phyloP scores from a whole-genome alignment of 2,797 vertebrate genomes.

The Fistularia tabacaria region DNA sequence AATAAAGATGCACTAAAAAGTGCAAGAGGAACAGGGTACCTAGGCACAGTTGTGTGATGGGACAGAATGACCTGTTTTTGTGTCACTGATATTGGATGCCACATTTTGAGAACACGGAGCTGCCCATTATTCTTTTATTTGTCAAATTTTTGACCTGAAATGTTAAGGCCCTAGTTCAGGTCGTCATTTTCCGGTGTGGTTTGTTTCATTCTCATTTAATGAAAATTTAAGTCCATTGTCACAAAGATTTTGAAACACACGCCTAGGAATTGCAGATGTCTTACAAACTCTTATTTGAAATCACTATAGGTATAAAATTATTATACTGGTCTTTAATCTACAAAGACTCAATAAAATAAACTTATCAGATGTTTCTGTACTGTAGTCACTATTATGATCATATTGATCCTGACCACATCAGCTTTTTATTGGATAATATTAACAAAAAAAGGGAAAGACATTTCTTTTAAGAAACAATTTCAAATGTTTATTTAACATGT shows the following conservation, averaged over 20 bases:
- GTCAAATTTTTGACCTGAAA: conserved; percentile 65
- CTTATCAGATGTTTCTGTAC: conserved; percentile 13
- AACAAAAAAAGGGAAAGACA: conserved; percentile 43
- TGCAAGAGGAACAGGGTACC: conserved; percentile 52
- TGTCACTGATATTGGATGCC: conserved; percentile 70
- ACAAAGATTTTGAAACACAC: conserved; percentile 30
- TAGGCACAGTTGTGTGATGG: conserved; percentile 38
- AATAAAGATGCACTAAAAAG: conserved; percentile 74
- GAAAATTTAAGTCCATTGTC: conserved; percentile 69
- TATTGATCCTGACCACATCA: conserved; percentile 26
- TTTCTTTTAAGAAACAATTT: conserved; percentile 78
- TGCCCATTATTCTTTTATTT: conserved; percentile 76
- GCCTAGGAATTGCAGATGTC: neutral
- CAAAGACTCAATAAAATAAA: conserved; percentile 16
- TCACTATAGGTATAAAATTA: conserved; percentile 17
- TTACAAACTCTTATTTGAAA: too few species aligned
- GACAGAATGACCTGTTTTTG: conserved; percentile 71
- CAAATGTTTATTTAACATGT: conserved; percentile 84
- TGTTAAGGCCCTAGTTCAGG: conserved; percentile 59
- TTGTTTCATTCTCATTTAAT: conserved; percentile 71
- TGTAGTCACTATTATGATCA: conserved; percentile 27
- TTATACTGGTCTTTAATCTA: conserved; percentile 26
- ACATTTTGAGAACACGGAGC: conserved; percentile 70
- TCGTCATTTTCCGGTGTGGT: conserved; percentile 68
- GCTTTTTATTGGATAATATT: conserved; percentile 18